Conservation (phyloP, 2,888 invertebrate genomes). For the Andrena flavipes region DNA sequence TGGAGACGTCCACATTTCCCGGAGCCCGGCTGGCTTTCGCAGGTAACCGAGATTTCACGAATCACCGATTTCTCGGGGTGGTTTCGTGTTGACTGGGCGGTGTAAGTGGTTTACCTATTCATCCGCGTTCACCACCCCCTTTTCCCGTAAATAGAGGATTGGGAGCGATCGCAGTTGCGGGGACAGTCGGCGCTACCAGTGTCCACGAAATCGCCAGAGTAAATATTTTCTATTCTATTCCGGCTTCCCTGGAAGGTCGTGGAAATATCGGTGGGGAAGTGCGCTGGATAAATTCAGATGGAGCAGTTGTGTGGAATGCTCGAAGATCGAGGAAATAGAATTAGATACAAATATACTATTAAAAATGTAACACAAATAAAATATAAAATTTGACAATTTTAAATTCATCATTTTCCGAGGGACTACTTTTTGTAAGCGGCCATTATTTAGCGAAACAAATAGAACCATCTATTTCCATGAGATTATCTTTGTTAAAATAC, state of each 20-base stretch:
- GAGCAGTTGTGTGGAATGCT: neutral
- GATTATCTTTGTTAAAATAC: too few relatives aligned
- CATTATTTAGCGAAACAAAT: too few relatives aligned
- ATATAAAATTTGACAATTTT: too few relatives aligned
- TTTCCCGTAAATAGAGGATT: slow-evolving; percentile 16
- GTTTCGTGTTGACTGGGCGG: slow-evolving; percentile 24
- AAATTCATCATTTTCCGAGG: too few relatives aligned
- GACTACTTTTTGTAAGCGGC: too few relatives aligned
- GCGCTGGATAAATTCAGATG: neutral
- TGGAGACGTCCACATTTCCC: neutral
- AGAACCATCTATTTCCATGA: too few relatives aligned
- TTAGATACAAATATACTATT: neutral
- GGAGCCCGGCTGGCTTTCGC: neutral
- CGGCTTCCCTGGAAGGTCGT: slow-evolving; percentile 7
- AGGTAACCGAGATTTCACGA: slow-evolving; percentile 45
- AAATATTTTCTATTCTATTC: slow-evolving; percentile 41
- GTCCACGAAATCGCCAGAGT: slow-evolving; percentile 22
- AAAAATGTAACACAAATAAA: too few relatives aligned
- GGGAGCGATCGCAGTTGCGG: slow-evolving; percentile 8
- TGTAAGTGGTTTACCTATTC: slow-evolving; percentile 43
- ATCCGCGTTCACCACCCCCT: neutral
- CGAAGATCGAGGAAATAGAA: neutral
- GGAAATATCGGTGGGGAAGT: neutral
- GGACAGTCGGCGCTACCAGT: neutral
- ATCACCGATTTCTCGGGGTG: slow-evolving; percentile 35